Percentiles rank a stretch among this genome's conserved stretches.
Conservation (phyloP, 2,888 invertebrate genomes). For the Acleris holmiana region DNA sequence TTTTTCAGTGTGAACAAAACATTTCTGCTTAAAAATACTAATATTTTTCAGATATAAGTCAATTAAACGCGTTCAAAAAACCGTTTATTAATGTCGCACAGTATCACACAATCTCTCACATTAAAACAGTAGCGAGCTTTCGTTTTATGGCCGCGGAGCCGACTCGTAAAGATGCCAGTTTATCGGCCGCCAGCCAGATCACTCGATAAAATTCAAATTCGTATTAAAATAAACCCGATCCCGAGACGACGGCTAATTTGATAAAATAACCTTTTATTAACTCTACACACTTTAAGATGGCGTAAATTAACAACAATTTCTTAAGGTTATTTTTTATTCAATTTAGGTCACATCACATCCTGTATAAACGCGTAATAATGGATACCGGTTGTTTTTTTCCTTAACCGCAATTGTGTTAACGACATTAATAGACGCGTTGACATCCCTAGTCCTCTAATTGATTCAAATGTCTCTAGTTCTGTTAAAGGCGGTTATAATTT, state of each 20-base stretch:
- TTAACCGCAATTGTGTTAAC: constrained; percentile 34
- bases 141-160: constrained; percentile 47
- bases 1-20: not conserved
- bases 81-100: constrained; percentile 15
- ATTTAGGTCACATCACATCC: constrained; percentile 14
- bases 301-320: not conserved
- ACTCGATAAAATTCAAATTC: constrained; percentile 37
- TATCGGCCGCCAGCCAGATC: constrained; percentile 28
- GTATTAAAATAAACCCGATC: constrained; percentile 30
- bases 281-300: constrained; percentile 42
- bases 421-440: constrained; percentile 28
- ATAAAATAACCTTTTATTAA: constrained; percentile 42
- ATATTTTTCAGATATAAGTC: not conserved
- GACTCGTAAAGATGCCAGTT: constrained; percentile 44
- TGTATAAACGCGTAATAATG: constrained; percentile 21
- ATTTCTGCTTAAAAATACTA: too few species aligned
- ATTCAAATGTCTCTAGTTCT: constrained; percentile 11
- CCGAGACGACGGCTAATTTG: constrained; percentile 34
- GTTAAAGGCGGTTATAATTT: constrained; percentile 25
- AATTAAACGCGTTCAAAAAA: not conserved
- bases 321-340: constrained; percentile 3
- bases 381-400: constrained; percentile 38
- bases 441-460: constrained; percentile 27
- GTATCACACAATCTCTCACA: constrained; percentile 41
- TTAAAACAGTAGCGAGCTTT: constrained; percentile 57